These are phyloP conservation scores for Brienomyrus brachyistius DNA, from an alignment of 2,113 vertebrate species.

Conservation along the genomic window DNA sequence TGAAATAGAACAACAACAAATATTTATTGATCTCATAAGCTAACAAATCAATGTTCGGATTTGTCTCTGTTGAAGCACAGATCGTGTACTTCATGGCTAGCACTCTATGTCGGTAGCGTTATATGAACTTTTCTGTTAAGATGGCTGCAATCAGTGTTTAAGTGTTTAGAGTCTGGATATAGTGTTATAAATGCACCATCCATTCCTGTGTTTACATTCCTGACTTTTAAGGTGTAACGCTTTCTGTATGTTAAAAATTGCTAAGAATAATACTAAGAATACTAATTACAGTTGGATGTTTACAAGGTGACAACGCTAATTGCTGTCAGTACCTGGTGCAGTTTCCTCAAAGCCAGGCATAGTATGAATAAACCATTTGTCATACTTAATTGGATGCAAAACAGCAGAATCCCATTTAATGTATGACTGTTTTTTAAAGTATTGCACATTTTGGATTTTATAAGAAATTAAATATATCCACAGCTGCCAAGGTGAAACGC, in stretches of 20 bases:
- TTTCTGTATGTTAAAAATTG: slow-evolving; percentile 20
- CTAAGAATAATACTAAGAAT: slow-evolving; percentile 28
- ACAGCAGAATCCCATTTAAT: neutral
- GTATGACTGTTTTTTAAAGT: neutral
- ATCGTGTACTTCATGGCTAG: neutral
- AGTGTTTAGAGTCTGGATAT: neutral
- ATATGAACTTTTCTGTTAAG: neutral
- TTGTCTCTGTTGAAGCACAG: neutral
- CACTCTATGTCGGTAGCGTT: neutral
- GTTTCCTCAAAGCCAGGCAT: neutral
- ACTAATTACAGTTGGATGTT: slow-evolving; percentile 47
- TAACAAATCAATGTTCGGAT: neutral
- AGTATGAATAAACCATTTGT: neutral
- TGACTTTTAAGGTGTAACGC: neutral
- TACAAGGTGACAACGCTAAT: slow-evolving; percentile 48
- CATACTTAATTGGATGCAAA: slow-evolving; percentile 42
- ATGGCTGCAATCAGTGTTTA: slow-evolving; percentile 7
- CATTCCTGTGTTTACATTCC: slow-evolving; percentile 56
- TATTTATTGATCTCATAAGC: slow-evolving; percentile 14
- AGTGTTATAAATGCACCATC: slow-evolving; percentile 1
- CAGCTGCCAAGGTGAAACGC: neutral
- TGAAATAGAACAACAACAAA: slow-evolving; percentile 4
- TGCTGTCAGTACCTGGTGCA: neutral
- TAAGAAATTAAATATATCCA: neutral
- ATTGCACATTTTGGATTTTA: neutral